These are phyloP conservation scores for Darevskia mixta DNA, from an alignment of 2,797 vertebrate species.

Conservation along the genomic window DNA sequence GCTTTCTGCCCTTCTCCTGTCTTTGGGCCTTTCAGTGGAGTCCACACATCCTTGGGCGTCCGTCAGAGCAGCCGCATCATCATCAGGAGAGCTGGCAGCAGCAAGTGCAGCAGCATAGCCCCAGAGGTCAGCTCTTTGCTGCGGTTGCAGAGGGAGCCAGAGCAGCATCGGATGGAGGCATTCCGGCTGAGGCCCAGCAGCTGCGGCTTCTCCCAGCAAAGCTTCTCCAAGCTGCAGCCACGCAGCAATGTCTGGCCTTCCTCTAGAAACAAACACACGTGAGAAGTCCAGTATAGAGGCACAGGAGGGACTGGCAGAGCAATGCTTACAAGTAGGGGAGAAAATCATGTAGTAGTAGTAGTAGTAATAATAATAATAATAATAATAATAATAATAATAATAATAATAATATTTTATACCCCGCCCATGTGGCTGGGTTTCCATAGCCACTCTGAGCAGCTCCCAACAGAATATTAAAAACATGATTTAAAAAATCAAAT, in stretches of 20 bases:
- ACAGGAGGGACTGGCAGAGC: background rate
- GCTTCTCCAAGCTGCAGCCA: constrained; percentile 42
- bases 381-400: no score
- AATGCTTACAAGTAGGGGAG: background rate
- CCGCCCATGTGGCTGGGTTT: no score
- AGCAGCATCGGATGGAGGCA: constrained; percentile 25
- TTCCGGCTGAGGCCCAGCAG: constrained; percentile 30
- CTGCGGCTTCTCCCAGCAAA: constrained; percentile 48
- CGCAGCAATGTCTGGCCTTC: constrained; percentile 41
- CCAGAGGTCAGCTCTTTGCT: background rate
- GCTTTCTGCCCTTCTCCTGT: no score
- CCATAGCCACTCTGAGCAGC: no score
- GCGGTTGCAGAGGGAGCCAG: background rate
- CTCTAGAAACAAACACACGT: constrained; percentile 22
- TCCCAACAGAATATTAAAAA: no score
- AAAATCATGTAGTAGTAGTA: background rate
- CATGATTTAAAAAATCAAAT: no score
- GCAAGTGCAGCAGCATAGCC: background rate
- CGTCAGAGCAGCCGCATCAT: background rate
- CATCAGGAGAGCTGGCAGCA: background rate
- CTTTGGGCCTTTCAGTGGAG: background rate
- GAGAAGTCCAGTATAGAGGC: background rate
- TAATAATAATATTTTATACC: no score
- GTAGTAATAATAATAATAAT: no score
- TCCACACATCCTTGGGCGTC: rapidly evolving